Percentiles rank a stretch among this genome's conserved stretches.
Conservation (phyloP, 2,113 vertebrate genomes). For the Lanius ludovicianus region DNA sequence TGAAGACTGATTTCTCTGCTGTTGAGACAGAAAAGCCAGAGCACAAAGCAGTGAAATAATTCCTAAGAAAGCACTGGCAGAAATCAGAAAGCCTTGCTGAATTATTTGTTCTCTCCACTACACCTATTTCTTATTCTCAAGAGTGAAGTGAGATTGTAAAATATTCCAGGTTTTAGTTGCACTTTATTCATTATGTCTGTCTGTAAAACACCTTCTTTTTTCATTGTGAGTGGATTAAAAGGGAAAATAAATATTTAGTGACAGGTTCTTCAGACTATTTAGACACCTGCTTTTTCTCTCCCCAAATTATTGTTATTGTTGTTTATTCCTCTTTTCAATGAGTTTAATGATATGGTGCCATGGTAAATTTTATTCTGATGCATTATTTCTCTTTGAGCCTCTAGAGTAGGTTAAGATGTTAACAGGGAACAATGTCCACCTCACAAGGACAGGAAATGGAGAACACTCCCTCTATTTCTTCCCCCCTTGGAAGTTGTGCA, state of each 20-base stretch:
- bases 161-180: not conserved
- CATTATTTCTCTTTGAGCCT: not conserved
- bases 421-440: not conserved
- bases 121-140: not conserved
- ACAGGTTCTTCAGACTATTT: not conserved
- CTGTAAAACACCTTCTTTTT: not conserved
- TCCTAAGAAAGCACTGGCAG: not conserved
- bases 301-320: not conserved
- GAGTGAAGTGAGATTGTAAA: not conserved
- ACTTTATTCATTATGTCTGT: accelerated
- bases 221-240: not conserved
- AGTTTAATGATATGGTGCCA: not conserved
- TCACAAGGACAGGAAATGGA: not conserved
- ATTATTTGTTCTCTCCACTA: not conserved
- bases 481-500: not conserved
- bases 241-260: not conserved
- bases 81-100: not conserved
- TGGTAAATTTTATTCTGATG: not conserved
- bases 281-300: not conserved
- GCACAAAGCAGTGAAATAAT: not conserved
- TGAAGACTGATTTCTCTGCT: not conserved
- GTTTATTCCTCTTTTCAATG: not conserved
- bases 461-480: not conserved
- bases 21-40: not conserved
- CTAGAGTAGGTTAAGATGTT: not conserved